Conservation (phyloP, 2,888 invertebrate genomes). For the Limnephilus marmoratus region DNA sequence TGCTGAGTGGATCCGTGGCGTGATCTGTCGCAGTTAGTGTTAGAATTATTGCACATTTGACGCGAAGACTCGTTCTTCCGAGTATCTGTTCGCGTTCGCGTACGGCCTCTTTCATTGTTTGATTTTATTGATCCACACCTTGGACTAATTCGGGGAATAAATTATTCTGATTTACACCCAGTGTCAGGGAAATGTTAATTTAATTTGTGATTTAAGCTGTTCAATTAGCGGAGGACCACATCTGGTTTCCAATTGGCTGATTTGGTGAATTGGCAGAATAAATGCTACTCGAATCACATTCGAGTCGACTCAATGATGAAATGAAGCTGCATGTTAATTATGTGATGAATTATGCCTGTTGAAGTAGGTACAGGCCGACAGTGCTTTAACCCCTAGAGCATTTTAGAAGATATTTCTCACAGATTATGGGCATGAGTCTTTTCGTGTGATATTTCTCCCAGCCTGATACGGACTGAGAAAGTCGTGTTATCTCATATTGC, state of each 20-base stretch:
- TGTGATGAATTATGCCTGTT: neutral
- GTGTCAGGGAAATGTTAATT: neutral
- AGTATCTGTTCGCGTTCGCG: neutral
- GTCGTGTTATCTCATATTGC: too few species aligned
- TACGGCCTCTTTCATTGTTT: conserved; percentile 34
- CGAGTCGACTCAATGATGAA: neutral
- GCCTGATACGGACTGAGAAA: too few species aligned
- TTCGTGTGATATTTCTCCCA: too few species aligned
- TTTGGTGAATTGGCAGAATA: neutral
- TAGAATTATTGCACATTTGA: conserved; percentile 65
- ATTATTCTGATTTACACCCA: neutral
- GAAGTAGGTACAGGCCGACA: neutral
- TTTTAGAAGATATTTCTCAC: too few species aligned
- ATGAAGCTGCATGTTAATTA: neutral
- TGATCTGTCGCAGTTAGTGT: conserved; percentile 62
- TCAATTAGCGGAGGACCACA: neutral
- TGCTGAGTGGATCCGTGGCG: conserved; percentile 56
- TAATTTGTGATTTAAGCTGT: conserved; percentile 2
- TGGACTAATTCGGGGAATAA: conserved; percentile 6
- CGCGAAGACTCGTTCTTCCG: conserved; percentile 53
- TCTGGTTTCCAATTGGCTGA: neutral
- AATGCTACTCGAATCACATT: neutral
- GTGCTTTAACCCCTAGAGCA: too few species aligned
- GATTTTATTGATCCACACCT: conserved; percentile 37
- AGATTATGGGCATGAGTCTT: too few species aligned